These are phyloP conservation scores for Salvator merianae DNA, from an alignment of 2,113 vertebrate genomes.

Conservation along the genomic window DNA sequence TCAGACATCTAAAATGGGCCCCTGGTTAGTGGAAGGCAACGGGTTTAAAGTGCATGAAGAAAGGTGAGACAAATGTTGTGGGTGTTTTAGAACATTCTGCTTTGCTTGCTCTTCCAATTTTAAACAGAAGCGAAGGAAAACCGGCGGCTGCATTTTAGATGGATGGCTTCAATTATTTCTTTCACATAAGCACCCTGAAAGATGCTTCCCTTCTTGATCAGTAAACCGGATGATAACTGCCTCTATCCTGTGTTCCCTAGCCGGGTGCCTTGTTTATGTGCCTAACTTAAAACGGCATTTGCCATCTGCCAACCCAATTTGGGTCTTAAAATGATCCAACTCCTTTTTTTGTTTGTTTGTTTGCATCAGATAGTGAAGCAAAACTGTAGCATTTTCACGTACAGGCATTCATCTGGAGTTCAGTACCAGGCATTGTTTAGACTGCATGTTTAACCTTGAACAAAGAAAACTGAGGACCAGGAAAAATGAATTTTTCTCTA, in stretches of 20 bases:
- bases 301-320: slow-evolving; percentile 40
- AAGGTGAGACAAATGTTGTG: not conserved
- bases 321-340: not conserved
- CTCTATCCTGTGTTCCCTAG: slow-evolving; percentile 23
- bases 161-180: slow-evolving; percentile 26
- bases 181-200: not conserved
- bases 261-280: slow-evolving; percentile 32
- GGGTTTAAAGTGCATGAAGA: not conserved
- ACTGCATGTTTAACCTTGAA: no score
- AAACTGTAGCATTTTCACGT: slow-evolving; percentile 23
- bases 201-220: not conserved
- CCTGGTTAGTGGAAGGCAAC: not conserved
- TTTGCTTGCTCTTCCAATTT: not conserved
- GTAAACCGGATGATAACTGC: not conserved
- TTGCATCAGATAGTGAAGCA: slow-evolving; percentile 26
- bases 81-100: not conserved
- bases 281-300: slow-evolving; percentile 41
- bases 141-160: not conserved
- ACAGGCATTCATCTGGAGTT: slow-evolving; percentile 38
- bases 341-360: not conserved
- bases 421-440: no score
- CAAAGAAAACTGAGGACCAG: no score
- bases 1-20: no score
- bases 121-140: not conserved
- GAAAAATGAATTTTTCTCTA: no score